Percentiles rank a stretch among this genome's conserved stretches.
Conservation (phyloP, 1,140 invertebrate species). For the Zaprionus camerounensis region DNA sequence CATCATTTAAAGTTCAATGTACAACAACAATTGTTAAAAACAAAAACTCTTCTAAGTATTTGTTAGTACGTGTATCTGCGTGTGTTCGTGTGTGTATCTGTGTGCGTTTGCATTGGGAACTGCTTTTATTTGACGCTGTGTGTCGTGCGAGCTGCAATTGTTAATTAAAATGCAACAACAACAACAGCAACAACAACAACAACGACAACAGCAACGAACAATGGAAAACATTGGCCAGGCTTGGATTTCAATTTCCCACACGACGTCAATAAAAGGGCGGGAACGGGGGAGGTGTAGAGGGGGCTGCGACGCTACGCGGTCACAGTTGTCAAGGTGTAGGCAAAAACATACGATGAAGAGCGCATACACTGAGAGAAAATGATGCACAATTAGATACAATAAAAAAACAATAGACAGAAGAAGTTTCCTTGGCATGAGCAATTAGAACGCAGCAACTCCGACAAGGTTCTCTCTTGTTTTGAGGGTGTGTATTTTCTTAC, state of each 20-base stretch:
- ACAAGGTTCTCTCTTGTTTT: too few relatives aligned
- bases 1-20: slow-evolving; percentile 63
- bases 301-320: background rate
- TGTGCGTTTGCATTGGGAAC: slow-evolving; percentile 7
- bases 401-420: background rate
- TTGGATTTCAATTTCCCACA: slow-evolving; percentile 55
- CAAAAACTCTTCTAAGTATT: slow-evolving; percentile 30
- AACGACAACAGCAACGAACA: slow-evolving; percentile 43
- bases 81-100: slow-evolving; percentile 4
- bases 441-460: background rate
- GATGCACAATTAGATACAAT: background rate
- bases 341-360: slow-evolving; percentile 6
- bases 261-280: slow-evolving; percentile 47
- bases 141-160: slow-evolving; percentile 56
- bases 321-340: slow-evolving; percentile 1
- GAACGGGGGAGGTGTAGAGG: background rate
- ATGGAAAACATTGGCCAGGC: slow-evolving; percentile 53
- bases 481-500: background rate
- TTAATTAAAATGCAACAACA: slow-evolving; percentile 54
- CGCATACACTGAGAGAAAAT: slow-evolving; percentile 29
- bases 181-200: slow-evolving; percentile 30
- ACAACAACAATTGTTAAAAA: slow-evolving; percentile 57
- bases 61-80: slow-evolving; percentile 8
- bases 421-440: background rate
- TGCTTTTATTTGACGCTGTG: slow-evolving; percentile 25